Percentiles rank a stretch among this genome's conserved stretches.
phyloP scores from a whole-genome alignment of 2,888 invertebrate species.

The Drepana falcataria region DNA sequence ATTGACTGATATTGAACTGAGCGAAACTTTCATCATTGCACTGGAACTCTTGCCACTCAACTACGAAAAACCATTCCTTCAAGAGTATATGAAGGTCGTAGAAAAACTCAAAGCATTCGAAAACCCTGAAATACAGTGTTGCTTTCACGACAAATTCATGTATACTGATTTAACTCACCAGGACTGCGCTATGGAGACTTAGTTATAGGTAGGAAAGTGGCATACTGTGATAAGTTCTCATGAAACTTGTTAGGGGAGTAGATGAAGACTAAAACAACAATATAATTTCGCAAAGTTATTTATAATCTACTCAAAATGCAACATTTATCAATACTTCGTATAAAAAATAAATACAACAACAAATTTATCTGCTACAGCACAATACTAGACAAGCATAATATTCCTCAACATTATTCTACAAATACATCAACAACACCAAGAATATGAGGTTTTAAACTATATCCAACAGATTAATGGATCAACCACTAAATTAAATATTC shows the following conservation, averaged over 20 bases:
- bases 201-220: too few species aligned
- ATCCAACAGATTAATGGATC: background rate
- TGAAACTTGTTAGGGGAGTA: background rate
- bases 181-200: too few species aligned
- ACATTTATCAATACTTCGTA: conserved; percentile 70
- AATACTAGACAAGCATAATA: conserved; percentile 42
- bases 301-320: conserved; percentile 69
- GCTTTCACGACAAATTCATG: conserved; percentile 23
- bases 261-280: background rate
- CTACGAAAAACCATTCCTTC: conserved; percentile 1
- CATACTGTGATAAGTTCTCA: background rate
- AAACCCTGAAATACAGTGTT: conserved; percentile 24
- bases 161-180: conserved; percentile 11
- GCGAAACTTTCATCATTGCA: conserved; percentile 25
- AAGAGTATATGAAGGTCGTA: conserved; percentile 17
- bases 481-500: background rate
- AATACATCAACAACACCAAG: background rate
- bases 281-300: conserved; percentile 63
- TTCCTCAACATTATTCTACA: background rate
- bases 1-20: conserved; percentile 11
- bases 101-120: conserved; percentile 20
- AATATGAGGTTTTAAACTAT: too few species aligned
- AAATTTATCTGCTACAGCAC: conserved; percentile 59
- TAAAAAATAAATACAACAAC: conserved; percentile 74
- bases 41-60: conserved; percentile 24